phyloP scores from a whole-genome alignment of 2,888 invertebrate species.

The Linyphia triangularis region DNA sequence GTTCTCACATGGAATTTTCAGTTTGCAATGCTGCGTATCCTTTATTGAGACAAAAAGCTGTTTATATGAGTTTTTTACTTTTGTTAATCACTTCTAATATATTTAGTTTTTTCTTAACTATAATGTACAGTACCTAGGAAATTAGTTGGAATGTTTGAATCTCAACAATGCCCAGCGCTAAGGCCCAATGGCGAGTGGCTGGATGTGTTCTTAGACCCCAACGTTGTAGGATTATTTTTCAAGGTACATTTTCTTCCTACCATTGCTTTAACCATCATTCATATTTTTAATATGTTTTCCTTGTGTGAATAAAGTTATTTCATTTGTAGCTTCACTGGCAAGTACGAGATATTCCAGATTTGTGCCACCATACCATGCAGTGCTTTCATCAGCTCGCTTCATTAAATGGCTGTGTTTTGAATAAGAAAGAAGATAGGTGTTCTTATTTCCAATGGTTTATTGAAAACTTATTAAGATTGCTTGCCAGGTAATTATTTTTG shows the following conservation, averaged over 20 bases:
- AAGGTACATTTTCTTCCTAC: slow-evolving; percentile 80
- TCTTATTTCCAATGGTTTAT: slow-evolving; percentile 84
- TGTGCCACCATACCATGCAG: slow-evolving; percentile 86
- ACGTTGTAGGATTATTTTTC: slow-evolving; percentile 88
- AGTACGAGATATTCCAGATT: slow-evolving; percentile 83
- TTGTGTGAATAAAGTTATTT: too few species aligned
- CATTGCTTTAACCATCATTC: background rate
- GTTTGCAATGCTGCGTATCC: slow-evolving; percentile 76
- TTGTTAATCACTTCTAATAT: background rate
- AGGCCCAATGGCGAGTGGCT: slow-evolving; percentile 86
- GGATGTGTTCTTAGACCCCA: slow-evolving; percentile 87
- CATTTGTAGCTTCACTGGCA: slow-evolving; percentile 85
- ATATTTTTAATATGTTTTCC: background rate
- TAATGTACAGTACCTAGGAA: slow-evolving; percentile 83
- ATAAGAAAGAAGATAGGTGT: slow-evolving; percentile 81
- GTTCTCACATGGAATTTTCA: slow-evolving; percentile 90
- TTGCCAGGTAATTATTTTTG: slow-evolving; percentile 81
- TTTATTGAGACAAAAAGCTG: slow-evolving; percentile 12
- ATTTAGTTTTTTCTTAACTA: slow-evolving; percentile 7
- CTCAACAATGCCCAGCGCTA: slow-evolving; percentile 84
- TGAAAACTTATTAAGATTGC: slow-evolving; percentile 83
- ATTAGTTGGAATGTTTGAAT: slow-evolving; percentile 85
- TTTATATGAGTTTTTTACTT: background rate
- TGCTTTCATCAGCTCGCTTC: slow-evolving; percentile 90
- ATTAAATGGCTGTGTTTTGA: slow-evolving; percentile 84